Percentiles rank a stretch among this genome's conserved stretches.
Conservation (phyloP, 2,888 invertebrate genomes). For the Eulithis prunata region DNA sequence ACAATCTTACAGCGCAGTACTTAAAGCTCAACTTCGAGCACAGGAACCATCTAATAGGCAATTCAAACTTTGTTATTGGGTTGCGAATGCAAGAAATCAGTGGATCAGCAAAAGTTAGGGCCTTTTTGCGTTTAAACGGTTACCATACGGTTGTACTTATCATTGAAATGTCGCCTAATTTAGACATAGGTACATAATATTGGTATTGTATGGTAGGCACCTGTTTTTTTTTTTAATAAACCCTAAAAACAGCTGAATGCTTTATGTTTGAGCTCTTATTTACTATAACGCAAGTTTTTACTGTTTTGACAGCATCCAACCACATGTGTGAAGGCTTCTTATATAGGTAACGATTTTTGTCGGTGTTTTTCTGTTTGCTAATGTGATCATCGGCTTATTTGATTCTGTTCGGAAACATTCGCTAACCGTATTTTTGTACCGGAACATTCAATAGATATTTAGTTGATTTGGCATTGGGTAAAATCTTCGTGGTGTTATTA, state of each 20-base stretch:
- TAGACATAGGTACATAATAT: too few species aligned
- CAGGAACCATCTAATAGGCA: conserved; percentile 26
- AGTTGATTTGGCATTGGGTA: too few species aligned
- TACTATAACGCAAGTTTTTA: neutral
- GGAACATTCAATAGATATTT: neutral
- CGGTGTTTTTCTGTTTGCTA: conserved; percentile 31
- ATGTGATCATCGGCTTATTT: conserved; percentile 25
- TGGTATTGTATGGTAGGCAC: too few species aligned
- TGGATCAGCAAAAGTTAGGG: conserved; percentile 34
- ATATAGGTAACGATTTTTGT: conserved; percentile 29
- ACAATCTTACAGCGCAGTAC: neutral
- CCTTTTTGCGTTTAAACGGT: conserved; percentile 1
- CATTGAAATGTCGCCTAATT: too few species aligned
- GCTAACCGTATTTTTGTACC: neutral
- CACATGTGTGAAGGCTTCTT: neutral
- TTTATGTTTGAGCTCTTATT: too few species aligned
- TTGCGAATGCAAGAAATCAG: conserved; percentile 40
- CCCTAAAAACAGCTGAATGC: too few species aligned
- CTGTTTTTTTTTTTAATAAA: too few species aligned
- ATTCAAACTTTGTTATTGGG: conserved; percentile 37
- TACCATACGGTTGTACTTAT: neutral
- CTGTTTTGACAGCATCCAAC: neutral
- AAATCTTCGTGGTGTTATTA: too few species aligned
- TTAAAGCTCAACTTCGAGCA: conserved; percentile 13
- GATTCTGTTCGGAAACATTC: conserved; percentile 5